A percentile compares a stretch with the other conserved stretches of the same genome.
Conservation (phyloP, 2,113 vertebrate genomes). For the Apteryx owenii region DNA sequence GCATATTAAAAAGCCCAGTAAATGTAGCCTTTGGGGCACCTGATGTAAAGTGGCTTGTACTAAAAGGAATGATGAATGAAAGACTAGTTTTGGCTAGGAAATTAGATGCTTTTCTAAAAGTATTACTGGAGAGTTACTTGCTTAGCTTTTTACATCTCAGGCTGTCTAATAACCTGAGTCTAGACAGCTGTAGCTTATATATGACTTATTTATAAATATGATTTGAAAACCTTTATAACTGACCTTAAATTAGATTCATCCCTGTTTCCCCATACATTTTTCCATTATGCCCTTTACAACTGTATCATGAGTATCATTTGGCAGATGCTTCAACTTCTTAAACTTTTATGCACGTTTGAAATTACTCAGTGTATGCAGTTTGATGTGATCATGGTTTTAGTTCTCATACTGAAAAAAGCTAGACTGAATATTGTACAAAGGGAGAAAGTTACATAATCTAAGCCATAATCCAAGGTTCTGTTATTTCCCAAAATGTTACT, state of each 20-base stretch:
- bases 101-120: neutral
- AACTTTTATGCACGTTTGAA: neutral
- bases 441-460: neutral
- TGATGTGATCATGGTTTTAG: neutral
- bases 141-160: neutral
- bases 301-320: fast-evolving
- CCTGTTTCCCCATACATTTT: neutral
- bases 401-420: neutral
- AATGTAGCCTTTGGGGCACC: neutral
- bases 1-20: neutral
- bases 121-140: neutral
- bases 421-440: neutral
- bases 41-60: neutral
- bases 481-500: neutral
- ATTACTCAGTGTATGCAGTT: neutral
- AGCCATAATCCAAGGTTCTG: neutral
- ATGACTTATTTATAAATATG: neutral
- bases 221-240: neutral
- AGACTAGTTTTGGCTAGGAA: neutral
- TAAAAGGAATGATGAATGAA: neutral
- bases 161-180: neutral
- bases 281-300: fast-evolving
- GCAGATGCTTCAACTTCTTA: neutral
- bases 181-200: neutral
- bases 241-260: neutral